Evolutionary conservation across 2,797 vertebrate species (phyloP), one percentile per base, ranked within the genome.

Genomic region (Ambastaia sidthimunki): DNA sequence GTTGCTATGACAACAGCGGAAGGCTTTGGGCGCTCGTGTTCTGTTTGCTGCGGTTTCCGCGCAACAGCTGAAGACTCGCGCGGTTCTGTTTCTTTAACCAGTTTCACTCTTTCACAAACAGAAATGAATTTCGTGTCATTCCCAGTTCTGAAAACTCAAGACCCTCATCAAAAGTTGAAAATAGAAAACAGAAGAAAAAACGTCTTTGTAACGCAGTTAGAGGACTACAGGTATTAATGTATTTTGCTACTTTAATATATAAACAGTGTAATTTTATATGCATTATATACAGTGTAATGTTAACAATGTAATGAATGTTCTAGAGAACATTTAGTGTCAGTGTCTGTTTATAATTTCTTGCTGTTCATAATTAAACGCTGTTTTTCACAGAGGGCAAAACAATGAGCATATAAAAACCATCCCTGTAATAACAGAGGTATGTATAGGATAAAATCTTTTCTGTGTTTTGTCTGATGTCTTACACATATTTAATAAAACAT

Each of bases 151-250:
- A 82, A 81, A 0, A 63, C 81, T 19, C 82, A 87, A 10, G 88
- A 91, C 31, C 84, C 89, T 7, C 86, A 86, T 15, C 78, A 92
- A 3, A 85, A 87, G 48, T 88, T 94, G 23, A 82, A 84, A 70
- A 76, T 93, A 84, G 89, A 92, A 74, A 92, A 90, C 57, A 88
- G 83, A 79, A 88, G 86, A 66, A 92, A 68, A 80, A 93, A 93
- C 62, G 69, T 94, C 70, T 95, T 95, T 85, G 92, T 96, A 18
- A 95, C 92, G 41, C 93, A 95, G 72, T 7, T 91, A 41, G 90
- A 88, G 47, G 90, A 94, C 44, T 73, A 68, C 83, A 94, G 92
- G 92, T 94, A 90, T 55, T 3, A 6, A 37, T 34, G 41, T 25
- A 54, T 11, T 31, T 21, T 18, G 15, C 15, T 57, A 13, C 1